phyloP scores from a whole-genome alignment of 2,888 invertebrate species.

The Nephrotoma flavescens region DNA sequence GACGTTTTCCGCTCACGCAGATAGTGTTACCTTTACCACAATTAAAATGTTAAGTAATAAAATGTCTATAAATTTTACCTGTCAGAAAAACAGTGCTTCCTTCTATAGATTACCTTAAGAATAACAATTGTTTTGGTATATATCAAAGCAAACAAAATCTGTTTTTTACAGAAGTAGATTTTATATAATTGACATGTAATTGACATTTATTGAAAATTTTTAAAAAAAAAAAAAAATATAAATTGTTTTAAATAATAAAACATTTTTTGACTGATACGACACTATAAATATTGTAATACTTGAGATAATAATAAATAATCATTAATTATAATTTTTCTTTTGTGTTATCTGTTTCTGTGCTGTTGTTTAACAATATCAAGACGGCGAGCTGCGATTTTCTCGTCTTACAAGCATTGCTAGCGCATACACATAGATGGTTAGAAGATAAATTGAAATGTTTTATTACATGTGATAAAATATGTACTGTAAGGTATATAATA shows the following conservation, averaged over 20 bases:
- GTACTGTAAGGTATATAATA: not conserved
- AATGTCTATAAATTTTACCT: not conserved
- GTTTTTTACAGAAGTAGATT: not conserved
- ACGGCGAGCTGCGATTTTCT: not conserved
- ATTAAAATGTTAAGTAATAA: not conserved
- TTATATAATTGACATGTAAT: not conserved
- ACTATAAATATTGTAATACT: not conserved
- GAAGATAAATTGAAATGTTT: not conserved
- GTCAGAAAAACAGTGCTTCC: not conserved
- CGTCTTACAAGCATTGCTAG: not conserved
- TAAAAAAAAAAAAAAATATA: not conserved
- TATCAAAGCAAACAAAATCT: not conserved
- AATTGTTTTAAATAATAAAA: not conserved
- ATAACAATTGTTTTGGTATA: not conserved
- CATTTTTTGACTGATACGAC: not conserved
- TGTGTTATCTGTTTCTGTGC: not conserved
- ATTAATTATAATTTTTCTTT: not conserved
- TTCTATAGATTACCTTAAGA: not conserved
- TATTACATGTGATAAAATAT: not conserved
- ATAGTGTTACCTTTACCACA: not conserved
- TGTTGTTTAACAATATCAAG: not conserved
- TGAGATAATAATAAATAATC: not conserved
- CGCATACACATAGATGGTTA: not conserved
- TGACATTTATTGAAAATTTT: not conserved
- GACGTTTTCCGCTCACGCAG: not conserved